Evolutionary conservation across 2,888 invertebrate species (phyloP).

Genomic region (Liopterus haemorrhoidalis): DNA sequence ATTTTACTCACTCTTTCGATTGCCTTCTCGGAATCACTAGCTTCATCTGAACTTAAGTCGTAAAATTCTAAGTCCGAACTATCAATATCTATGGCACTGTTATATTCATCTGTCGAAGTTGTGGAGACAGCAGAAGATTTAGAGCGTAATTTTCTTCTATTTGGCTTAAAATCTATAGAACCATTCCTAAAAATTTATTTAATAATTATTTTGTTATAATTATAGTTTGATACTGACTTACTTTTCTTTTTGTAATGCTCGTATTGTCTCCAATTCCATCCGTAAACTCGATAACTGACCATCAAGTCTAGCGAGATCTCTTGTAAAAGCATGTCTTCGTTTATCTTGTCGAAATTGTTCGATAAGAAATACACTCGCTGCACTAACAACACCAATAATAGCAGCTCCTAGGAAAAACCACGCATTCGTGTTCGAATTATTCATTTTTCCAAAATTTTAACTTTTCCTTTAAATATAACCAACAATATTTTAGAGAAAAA

Average conservation of each 20-base stretch:
- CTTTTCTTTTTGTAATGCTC: conserved; percentile 34
- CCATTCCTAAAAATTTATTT: conserved; percentile 12
- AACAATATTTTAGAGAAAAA: no score
- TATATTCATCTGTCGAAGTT: conserved; percentile 38
- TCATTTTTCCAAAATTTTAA: no score
- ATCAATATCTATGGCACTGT: conserved; percentile 38
- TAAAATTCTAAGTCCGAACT: conserved; percentile 45
- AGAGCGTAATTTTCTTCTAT: conserved; percentile 6
- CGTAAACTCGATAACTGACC: conserved; percentile 38
- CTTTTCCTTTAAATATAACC: no score
- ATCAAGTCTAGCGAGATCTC: conserved; percentile 41
- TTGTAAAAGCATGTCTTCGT: conserved; percentile 38
- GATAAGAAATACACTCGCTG: conserved; percentile 41
- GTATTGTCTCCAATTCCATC: conserved; percentile 38
- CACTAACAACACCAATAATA: conserved; percentile 42
- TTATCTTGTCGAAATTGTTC: conserved; percentile 42
- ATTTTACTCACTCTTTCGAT: conserved; percentile 16
- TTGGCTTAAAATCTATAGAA: conserved; percentile 19
- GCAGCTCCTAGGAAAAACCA: conserved; percentile 39
- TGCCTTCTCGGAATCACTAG: conserved; percentile 28
- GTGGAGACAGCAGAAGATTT: conserved; percentile 25
- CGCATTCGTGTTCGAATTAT: conserved; percentile 19
- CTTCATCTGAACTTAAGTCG: conserved; percentile 43
- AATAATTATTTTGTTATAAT: not conserved
- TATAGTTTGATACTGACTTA: no score